Evolutionary conservation across 2,797 vertebrate genomes (phyloP).

Genomic region (Propithecus perrieri): DNA sequence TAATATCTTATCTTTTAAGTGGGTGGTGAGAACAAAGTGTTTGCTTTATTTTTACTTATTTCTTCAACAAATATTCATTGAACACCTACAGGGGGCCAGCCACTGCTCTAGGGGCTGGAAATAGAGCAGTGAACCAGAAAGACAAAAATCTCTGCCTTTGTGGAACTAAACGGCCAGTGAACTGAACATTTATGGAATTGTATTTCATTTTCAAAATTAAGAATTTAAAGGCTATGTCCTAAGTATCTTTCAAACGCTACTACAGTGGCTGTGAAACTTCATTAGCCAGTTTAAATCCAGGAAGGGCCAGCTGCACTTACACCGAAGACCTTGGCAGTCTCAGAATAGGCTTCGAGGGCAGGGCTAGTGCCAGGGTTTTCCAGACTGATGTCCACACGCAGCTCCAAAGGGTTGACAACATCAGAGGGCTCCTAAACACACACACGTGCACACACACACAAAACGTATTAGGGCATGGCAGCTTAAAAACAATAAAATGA

Average conservation of each 20-base stretch:
- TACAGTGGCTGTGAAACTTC: background rate
- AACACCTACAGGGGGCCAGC: rapidly evolving
- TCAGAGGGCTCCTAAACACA: constrained; percentile 90
- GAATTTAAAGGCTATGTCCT: background rate
- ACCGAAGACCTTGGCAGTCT: constrained; percentile 88
- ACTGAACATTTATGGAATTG: rapidly evolving
- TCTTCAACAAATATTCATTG: background rate
- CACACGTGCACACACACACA: background rate
- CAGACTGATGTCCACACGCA: constrained; percentile 90
- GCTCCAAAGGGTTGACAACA: constrained; percentile 89
- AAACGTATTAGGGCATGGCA: background rate
- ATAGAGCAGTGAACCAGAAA: background rate
- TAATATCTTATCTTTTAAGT: background rate
- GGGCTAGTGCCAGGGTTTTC: constrained; percentile 87
- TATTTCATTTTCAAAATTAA: background rate
- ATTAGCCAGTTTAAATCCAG: background rate
- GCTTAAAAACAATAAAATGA: background rate
- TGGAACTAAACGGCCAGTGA: background rate
- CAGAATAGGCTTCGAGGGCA: constrained; percentile 89
- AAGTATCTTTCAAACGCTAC: background rate
- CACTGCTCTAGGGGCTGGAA: background rate
- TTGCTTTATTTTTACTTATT: background rate
- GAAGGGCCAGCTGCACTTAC: constrained; percentile 85
- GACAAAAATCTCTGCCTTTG: background rate
- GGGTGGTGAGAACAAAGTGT: background rate